phyloP scores from a whole-genome alignment of 2,888 invertebrate species.

The Lepidochitona cinerea region DNA sequence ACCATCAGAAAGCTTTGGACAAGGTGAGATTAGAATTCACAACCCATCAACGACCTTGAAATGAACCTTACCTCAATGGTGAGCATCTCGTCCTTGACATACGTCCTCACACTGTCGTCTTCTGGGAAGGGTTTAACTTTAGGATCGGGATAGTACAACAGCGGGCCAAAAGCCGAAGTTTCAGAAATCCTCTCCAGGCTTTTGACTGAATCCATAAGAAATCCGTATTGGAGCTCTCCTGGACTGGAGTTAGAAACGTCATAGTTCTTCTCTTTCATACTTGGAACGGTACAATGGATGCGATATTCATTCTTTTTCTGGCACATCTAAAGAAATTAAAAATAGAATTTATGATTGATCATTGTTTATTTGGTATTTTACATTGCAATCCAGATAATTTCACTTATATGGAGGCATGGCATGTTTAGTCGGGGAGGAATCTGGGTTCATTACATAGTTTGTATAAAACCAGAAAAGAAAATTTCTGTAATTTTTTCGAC shows the following conservation, averaged over 20 bases:
- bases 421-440: too few species aligned
- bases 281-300: slow-evolving; percentile 37
- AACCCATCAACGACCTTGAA: too few species aligned
- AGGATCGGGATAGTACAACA: slow-evolving; percentile 92
- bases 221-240: slow-evolving; percentile 81
- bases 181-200: slow-evolving; percentile 86
- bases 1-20: too few species aligned
- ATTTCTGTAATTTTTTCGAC: too few species aligned
- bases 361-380: too few species aligned
- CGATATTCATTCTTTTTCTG: slow-evolving; percentile 18
- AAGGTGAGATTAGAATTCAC: too few species aligned
- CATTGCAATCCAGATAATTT: too few species aligned
- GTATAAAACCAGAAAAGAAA: too few species aligned
- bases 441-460: too few species aligned
- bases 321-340: slow-evolving; percentile 14
- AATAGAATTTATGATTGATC: background rate
- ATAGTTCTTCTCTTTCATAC: slow-evolving; percentile 21
- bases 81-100: slow-evolving; percentile 94
- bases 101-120: slow-evolving; percentile 76
- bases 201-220: slow-evolving; percentile 95
- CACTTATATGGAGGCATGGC: too few species aligned
- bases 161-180: slow-evolving; percentile 74
- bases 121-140: slow-evolving; percentile 82
- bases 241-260: slow-evolving; percentile 80
- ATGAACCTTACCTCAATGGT: slow-evolving; percentile 82